Percentiles rank a stretch among this genome's conserved stretches.
These are phyloP conservation scores for Lepidochitona cinerea DNA, from an alignment of 2,888 invertebrate genomes.

Conservation along the genomic window DNA sequence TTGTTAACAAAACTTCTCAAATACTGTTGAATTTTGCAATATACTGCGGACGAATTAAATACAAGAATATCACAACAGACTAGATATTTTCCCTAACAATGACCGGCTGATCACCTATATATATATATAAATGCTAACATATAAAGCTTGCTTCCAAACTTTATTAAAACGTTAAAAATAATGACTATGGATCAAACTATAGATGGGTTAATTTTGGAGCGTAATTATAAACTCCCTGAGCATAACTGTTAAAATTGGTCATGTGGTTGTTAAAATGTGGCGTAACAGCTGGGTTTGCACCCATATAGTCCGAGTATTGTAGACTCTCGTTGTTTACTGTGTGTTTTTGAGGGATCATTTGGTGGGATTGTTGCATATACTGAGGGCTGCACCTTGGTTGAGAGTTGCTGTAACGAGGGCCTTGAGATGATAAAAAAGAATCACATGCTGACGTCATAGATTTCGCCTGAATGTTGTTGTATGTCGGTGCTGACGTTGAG, in stretches of 20 bases:
- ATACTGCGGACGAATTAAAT: too few species aligned
- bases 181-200: too few species aligned
- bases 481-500: neutral
- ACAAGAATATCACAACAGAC: too few species aligned
- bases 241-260: neutral
- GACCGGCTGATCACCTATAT: too few species aligned
- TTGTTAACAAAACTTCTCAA: too few species aligned
- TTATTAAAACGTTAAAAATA: too few species aligned
- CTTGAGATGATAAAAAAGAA: neutral
- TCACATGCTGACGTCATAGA: neutral
- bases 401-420: too few species aligned
- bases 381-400: neutral
- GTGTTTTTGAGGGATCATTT: neutral
- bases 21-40: too few species aligned
- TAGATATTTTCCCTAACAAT: too few species aligned
- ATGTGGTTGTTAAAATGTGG: neutral
- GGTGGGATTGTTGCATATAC: neutral
- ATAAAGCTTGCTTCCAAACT: too few species aligned
- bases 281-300: neutral
- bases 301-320: neutral
- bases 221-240: constrained; percentile 45
- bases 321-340: neutral
- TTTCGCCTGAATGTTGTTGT: neutral
- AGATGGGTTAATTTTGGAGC: constrained; percentile 64
- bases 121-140: too few species aligned